These are phyloP conservation scores for Stenodema calcarata DNA, from an alignment of 2,888 invertebrate species.

Conservation along the genomic window DNA sequence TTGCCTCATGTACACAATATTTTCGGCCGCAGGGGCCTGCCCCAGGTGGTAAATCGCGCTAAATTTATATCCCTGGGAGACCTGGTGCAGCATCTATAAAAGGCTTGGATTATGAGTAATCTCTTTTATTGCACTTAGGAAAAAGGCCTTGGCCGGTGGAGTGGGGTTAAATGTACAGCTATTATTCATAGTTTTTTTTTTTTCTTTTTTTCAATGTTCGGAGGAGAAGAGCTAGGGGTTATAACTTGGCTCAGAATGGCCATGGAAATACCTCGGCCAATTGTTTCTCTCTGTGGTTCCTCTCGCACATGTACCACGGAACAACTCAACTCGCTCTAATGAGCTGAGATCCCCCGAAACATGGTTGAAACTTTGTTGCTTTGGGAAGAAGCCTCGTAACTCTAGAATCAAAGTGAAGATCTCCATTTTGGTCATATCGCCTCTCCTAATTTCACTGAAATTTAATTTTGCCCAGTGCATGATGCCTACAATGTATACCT, in stretches of 20 bases:
- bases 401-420: no score
- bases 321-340: not conserved
- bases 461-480: no score
- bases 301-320: not conserved
- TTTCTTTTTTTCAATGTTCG: not conserved
- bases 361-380: no score
- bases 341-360: not conserved
- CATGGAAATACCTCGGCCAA: slow-evolving; percentile 5
- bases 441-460: no score
- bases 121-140: slow-evolving; percentile 45
- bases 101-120: slow-evolving; percentile 44
- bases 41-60: slow-evolving; percentile 17
- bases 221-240: not conserved
- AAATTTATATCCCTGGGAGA: slow-evolving; percentile 27
- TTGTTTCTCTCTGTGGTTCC: not conserved
- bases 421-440: no score
- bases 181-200: slow-evolving; percentile 36
- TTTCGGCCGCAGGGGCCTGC: not conserved
- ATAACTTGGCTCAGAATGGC: not conserved
- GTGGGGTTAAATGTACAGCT: slow-evolving; percentile 33
- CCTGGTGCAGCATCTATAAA: slow-evolving; percentile 40
- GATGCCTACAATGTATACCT: no score
- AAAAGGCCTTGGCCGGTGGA: not conserved
- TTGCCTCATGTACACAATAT: slow-evolving; percentile 38
- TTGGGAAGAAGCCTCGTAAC: no score